Evolutionary conservation across 1,140 invertebrate genomes (phyloP).

Genomic region (Tribolium castaneum): DNA sequence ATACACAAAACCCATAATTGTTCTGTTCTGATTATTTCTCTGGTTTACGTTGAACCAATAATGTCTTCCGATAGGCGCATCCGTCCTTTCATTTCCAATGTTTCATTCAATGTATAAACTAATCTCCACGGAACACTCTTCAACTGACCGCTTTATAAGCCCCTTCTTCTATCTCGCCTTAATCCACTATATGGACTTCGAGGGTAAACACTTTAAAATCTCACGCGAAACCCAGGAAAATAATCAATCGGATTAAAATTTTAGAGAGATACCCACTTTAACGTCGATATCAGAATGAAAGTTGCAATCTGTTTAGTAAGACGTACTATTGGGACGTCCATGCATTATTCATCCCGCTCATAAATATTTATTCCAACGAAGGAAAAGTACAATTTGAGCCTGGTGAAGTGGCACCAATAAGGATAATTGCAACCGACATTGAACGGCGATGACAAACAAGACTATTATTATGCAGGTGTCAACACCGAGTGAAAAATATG

Average conservation of each 20-base stretch:
- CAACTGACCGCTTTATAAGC: background rate
- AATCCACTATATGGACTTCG: background rate
- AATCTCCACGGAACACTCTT: background rate
- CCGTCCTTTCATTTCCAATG: background rate
- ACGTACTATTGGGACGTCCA: background rate
- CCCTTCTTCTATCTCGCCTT: background rate
- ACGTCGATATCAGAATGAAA: background rate
- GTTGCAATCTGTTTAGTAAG: conserved; percentile 5
- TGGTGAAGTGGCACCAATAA: background rate
- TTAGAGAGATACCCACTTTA: background rate
- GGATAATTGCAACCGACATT: conserved; percentile 7
- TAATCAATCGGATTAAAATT: background rate
- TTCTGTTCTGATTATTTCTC: background rate
- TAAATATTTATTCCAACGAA: background rate
- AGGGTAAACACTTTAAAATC: conserved; percentile 10
- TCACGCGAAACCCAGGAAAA: background rate
- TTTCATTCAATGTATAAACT: conserved; percentile 6
- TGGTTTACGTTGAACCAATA: background rate
- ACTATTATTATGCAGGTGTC: background rate
- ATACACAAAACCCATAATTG: conserved; percentile 17
- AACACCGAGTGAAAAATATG: background rate
- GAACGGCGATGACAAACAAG: background rate
- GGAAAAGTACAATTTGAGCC: conserved; percentile 4
- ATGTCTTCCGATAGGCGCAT: background rate
- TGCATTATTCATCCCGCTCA: background rate